Percentiles rank a stretch among this genome's conserved stretches.
These are phyloP conservation scores for Thunnus albacares DNA, from an alignment of 2,797 vertebrate species.

Conservation along the genomic window DNA sequence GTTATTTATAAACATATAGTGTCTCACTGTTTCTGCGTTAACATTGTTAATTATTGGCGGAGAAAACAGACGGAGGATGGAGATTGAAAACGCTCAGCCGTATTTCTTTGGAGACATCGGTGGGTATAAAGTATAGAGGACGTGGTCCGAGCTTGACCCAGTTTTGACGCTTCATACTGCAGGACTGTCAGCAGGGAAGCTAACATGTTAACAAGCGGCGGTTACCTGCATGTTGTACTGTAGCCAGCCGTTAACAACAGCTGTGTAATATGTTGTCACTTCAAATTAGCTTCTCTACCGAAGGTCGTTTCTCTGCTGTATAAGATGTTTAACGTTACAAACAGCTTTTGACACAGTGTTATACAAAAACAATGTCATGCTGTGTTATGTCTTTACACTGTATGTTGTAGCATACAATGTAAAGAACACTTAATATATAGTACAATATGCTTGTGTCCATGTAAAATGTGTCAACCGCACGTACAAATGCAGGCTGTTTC, in stretches of 20 bases:
- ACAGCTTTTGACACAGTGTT: too few species aligned
- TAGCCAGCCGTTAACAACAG: not conserved
- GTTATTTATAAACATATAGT: slow-evolving; percentile 61
- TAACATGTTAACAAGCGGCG: not conserved
- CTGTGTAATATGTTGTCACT: rapidly evolving
- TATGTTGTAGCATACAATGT: too few species aligned
- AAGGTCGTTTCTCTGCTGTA: not conserved
- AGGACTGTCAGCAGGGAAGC: not conserved
- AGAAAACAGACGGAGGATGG: slow-evolving; percentile 59
- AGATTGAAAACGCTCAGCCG: slow-evolving; percentile 57
- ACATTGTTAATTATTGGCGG: rapidly evolving
- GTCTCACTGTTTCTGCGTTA: rapidly evolving
- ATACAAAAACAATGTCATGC: too few species aligned
- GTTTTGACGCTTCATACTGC: not conserved
- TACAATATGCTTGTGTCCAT: too few species aligned
- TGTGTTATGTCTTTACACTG: too few species aligned
- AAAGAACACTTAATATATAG: too few species aligned
- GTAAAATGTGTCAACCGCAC: too few species aligned
- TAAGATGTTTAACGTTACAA: not conserved
- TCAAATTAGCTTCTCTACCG: not conserved
- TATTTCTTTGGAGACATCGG: slow-evolving; percentile 86
- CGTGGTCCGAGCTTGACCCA: not conserved
- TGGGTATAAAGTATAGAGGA: slow-evolving; percentile 54
- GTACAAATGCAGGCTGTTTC: too few species aligned
- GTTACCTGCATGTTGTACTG: not conserved